Conservation (phyloP, 2,113 vertebrate species). For the Poeciliopsis occidentalis region DNA sequence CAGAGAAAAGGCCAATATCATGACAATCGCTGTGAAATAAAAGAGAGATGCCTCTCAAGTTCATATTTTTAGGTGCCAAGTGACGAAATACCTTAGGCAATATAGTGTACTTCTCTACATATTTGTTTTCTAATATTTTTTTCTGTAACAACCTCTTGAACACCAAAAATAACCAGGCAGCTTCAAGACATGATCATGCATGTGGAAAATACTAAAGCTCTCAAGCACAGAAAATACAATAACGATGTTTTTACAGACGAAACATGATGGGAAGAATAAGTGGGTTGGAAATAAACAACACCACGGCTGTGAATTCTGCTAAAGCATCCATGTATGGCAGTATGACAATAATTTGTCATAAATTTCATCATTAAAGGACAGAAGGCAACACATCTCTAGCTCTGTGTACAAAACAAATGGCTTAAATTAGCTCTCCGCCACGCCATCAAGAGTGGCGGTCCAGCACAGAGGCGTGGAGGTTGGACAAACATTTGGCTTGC, state of each 20-base stretch:
- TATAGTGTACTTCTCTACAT: background rate
- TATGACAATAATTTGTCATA: slow-evolving; percentile 48
- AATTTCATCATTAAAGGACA: slow-evolving; percentile 31
- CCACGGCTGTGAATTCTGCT: slow-evolving; percentile 32
- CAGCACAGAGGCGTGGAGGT: slow-evolving; percentile 22
- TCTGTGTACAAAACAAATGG: slow-evolving; percentile 71
- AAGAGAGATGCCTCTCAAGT: background rate
- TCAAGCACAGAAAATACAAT: slow-evolving; percentile 26
- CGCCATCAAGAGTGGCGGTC: slow-evolving; percentile 10
- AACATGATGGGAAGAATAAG: slow-evolving; percentile 24
- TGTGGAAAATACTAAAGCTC: slow-evolving; percentile 31
- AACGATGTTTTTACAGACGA: slow-evolving; percentile 18
- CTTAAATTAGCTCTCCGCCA: slow-evolving; percentile 55
- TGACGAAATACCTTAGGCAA: background rate
- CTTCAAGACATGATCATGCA: slow-evolving; percentile 44
- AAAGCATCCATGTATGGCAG: slow-evolving; percentile 43
- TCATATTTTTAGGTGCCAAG: background rate
- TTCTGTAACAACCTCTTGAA: background rate
- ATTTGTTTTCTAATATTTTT: background rate
- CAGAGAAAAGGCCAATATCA: background rate
- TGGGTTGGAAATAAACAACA: slow-evolving; percentile 28
- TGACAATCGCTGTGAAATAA: background rate
- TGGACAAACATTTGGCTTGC: slow-evolving; percentile 14
- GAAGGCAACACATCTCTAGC: slow-evolving; percentile 54
- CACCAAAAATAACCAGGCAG: slow-evolving; percentile 20